phyloP scores from a whole-genome alignment of 2,888 invertebrate genomes.

The Oasisia sp. region DNA sequence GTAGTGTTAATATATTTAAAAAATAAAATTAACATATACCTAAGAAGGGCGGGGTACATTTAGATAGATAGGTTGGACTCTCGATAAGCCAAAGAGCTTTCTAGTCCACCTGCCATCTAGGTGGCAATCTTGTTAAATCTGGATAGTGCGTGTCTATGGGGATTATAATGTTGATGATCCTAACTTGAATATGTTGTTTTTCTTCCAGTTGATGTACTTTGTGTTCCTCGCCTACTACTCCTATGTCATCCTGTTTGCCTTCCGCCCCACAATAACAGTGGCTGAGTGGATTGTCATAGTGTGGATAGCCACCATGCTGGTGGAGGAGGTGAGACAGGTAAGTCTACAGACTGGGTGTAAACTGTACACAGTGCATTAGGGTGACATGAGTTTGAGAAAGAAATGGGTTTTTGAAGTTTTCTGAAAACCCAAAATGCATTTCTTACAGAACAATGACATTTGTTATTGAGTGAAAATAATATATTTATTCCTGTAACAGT shows the following conservation, averaged over 20 bases:
- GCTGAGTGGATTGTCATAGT: slow-evolving; percentile 59
- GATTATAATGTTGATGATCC: too few species aligned
- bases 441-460: neutral
- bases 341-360: neutral
- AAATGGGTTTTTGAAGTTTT: neutral
- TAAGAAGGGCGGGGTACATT: too few species aligned
- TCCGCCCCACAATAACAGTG: slow-evolving; percentile 48
- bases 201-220: slow-evolving; percentile 58
- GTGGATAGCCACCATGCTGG: slow-evolving; percentile 61
- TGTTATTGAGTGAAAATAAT: neutral
- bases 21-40: too few species aligned
- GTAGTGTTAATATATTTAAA: too few species aligned
- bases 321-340: slow-evolving; percentile 59
- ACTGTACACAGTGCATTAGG: neutral
- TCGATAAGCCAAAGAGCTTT: too few species aligned
- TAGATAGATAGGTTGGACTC: too few species aligned
- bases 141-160: too few species aligned
- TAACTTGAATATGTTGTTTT: slow-evolving; percentile 17
- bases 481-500: neutral
- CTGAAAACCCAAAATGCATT: neutral
- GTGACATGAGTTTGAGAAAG: neutral
- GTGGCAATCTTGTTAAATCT: too few species aligned
- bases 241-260: slow-evolving; percentile 65
- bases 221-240: slow-evolving; percentile 61
- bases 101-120: too few species aligned